Evolutionary conservation across 2,888 invertebrate species (phyloP), one percentile per base, ranked within the genome.

Genomic region (Erebia epiphron): DNA sequence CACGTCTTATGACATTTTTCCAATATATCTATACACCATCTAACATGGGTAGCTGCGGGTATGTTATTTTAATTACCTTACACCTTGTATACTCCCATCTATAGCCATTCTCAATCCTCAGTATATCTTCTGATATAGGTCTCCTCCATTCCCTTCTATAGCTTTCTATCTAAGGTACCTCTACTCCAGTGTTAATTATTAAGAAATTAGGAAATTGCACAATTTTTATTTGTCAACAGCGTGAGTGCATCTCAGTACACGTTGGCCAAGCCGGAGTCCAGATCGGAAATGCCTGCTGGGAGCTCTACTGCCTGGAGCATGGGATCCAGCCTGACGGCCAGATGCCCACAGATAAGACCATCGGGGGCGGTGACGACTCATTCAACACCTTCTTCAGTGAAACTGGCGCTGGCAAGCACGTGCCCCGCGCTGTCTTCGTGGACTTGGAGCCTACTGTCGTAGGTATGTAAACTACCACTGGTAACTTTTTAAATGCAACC

Each of bases 391-490:
- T 97, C 95, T 97, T 97, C 95, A 96, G 96, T 81, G 98, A 99
- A 92, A 99, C 98, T 71, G 98, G 98, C 68, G 97, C 98, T 58
- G 99, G 99, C 83, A 99, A 99, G 86, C 98, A 99, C 86, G 98
- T 99, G 13, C 98, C 98, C 65, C 95, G 98, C 80, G 98, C 97
- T 57, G 98, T 98, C 70, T 99, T 98, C 84, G 98, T 99, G 13
- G 99, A 99, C 90, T 94, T 99, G 87, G 99, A 99, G 92, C 99
- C 99, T 74, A 98, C 98, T 78, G 99, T 99, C 82, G 98, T 99
- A 75, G 92, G 92, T 93, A 68, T 82, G 92, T 82, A 65, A 66
- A 13, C 49, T 52, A 11, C 16, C 16, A 50, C n/a, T 49, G 14
- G 14, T 50, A 61, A 61, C 54, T 7, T 10, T 16, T 18, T 18